A percentile compares a stretch with the other conserved stretches of the same genome.
Evolutionary conservation across 1,140 invertebrate genomes (phyloP).

Genomic region (Hylyphantes graminicola): DNA sequence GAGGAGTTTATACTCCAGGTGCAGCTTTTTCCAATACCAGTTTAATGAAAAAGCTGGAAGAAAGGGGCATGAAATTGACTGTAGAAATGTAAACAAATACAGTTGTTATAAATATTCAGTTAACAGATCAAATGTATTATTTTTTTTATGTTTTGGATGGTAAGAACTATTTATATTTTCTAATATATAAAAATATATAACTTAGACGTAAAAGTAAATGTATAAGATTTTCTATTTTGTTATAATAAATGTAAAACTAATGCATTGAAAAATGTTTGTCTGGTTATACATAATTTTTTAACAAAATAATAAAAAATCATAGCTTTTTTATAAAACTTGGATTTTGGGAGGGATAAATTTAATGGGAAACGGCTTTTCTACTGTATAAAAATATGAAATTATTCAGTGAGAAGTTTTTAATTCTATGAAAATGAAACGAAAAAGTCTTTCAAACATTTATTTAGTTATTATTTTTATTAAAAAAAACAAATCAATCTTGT

Average conservation of each 20-base stretch:
- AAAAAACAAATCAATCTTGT: no score
- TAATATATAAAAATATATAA: no score
- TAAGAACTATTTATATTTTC: no score
- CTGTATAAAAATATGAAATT: background rate
- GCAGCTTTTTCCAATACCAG: constrained; percentile 75
- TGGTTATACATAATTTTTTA: background rate
- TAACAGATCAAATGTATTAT: background rate
- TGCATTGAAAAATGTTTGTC: no score
- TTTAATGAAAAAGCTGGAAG: constrained; percentile 74
- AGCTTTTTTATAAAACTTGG: background rate
- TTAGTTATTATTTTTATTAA: no score
- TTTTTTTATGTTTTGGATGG: no score
- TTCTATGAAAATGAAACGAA: background rate
- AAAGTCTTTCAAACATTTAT: background rate
- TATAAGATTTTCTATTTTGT: no score
- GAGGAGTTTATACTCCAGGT: constrained; percentile 74
- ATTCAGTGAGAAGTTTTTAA: background rate
- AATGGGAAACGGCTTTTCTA: background rate
- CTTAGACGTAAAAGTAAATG: no score
- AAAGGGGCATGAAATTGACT: constrained; percentile 74
- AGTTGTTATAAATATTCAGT: background rate
- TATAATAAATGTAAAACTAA: no score
- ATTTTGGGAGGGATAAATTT: background rate
- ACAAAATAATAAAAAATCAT: background rate
- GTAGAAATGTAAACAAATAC: background rate